Base-by-base conservation (phyloP, 2,888 invertebrate genomes). In the Barypeithes pellucidus region DNA sequence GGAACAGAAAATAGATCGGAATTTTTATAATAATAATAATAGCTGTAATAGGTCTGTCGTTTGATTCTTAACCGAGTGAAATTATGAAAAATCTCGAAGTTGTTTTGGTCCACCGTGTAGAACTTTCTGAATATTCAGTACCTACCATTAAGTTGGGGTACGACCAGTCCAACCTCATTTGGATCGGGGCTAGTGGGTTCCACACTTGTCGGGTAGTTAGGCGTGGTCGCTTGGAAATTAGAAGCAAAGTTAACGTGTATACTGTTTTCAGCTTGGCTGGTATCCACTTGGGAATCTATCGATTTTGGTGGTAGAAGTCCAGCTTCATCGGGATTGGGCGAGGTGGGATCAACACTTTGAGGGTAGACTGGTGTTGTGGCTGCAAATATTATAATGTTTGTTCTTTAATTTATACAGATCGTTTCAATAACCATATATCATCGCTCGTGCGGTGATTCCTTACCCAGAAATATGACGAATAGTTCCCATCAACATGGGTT, bases 361-460 rank as follows among this genome's bases (percentile, higher is more conserved):
- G 82, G 82, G 59, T 81, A 81, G 3, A 79, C 80, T 7, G 82
- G 82, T 0, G 81, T 82, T 11, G 82, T 81, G 4, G 80, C 81
- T 76, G n/a, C 8, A 57, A 52, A 29, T 29, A 29, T 5, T 29
- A 29, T 5, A 5, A 2, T n/a, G n/a, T n/a, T n/a, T n/a, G n/a
- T n/a, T n/a, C n/a, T n/a, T n/a, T n/a, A n/a, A n/a, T n/a, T n/a
- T n/a, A n/a, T n/a, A n/a, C n/a, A n/a, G n/a, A n/a, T n/a, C n/a
- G n/a, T n/a, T n/a, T n/a, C n/a, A n/a, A n/a, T n/a, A n/a, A n/a
- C n/a, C n/a, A n/a, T n/a, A n/a, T n/a, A n/a, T n/a, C n/a, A n/a
- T n/a, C n/a, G n/a, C n/a, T n/a, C n/a, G n/a, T n/a, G n/a, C n/a
- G n/a, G n/a, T n/a, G n/a, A n/a, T n/a, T n/a, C n/a, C n/a, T n/a